Conservation (phyloP, 1,140 invertebrate species). For the Drosophila cardini region DNA sequence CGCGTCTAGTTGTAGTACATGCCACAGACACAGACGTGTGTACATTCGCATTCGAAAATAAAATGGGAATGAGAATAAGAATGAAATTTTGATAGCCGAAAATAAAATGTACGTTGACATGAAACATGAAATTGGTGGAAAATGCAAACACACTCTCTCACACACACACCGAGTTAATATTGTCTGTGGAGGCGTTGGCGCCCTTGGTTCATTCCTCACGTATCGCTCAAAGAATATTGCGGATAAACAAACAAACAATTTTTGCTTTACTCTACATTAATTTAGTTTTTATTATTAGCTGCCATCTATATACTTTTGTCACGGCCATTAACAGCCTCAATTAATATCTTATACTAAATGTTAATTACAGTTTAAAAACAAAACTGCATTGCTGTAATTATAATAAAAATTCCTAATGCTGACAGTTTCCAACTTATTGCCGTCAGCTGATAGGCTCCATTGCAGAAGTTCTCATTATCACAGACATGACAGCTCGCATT, state of each 20-base stretch:
- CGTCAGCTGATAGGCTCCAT: constrained; percentile 35
- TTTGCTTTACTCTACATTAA: constrained; percentile 61
- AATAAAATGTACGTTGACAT: constrained; percentile 53
- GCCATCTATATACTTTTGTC: constrained; percentile 39
- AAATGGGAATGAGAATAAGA: constrained; percentile 36
- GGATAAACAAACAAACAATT: constrained; percentile 71
- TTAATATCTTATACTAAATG: constrained; percentile 11
- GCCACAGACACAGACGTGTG: constrained; percentile 1
- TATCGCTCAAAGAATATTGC: constrained; percentile 57
- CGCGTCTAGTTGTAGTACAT: constrained; percentile 30
- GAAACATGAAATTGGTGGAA: constrained; percentile 45
- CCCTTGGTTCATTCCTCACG: constrained; percentile 26
- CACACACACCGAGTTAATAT: neutral
- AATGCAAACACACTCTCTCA: neutral
- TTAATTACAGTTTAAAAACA: constrained; percentile 23
- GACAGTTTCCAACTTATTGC: constrained; percentile 44
- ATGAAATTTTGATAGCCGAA: constrained; percentile 52
- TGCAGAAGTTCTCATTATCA: constrained; percentile 73
- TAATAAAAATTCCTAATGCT: constrained; percentile 34
- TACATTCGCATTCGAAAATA: constrained; percentile 15
- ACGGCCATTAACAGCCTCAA: constrained; percentile 32
- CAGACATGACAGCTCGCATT: constrained; percentile 74
- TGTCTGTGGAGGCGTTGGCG: constrained; percentile 28
- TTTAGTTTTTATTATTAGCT: constrained; percentile 76
- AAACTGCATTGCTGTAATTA: constrained; percentile 26